phyloP scores from a whole-genome alignment of 2,113 vertebrate genomes.

The Rhinolophus sinicus region DNA sequence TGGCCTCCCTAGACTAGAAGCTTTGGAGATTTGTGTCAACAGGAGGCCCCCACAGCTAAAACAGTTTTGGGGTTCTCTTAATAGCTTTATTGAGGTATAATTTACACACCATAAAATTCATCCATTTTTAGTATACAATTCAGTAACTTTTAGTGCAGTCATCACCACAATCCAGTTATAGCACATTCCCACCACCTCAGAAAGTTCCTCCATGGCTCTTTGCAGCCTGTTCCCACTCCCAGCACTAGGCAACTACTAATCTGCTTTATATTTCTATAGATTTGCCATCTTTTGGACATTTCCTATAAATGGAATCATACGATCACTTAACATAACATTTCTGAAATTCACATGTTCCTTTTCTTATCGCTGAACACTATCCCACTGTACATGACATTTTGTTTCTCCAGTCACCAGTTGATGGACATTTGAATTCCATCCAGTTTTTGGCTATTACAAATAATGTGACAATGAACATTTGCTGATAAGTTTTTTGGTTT shows the following conservation, averaged over 20 bases:
- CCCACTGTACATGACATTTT: not conserved
- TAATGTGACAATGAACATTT: not conserved
- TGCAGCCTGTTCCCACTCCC: not conserved
- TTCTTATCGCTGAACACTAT: not conserved
- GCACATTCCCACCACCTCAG: not conserved
- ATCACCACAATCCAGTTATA: not conserved
- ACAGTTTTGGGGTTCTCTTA: not conserved
- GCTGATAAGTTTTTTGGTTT: not conserved
- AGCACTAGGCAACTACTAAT: not conserved
- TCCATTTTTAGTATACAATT: not conserved
- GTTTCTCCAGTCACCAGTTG: not conserved
- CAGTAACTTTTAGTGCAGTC: not conserved
- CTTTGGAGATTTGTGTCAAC: too few relatives aligned
- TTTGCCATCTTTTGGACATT: not conserved
- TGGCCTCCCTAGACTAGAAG: not conserved
- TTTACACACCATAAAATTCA: not conserved
- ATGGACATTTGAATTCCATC: not conserved
- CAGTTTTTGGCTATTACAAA: not conserved
- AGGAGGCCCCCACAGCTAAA: not conserved
- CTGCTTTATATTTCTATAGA: not conserved
- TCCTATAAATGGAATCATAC: not conserved
- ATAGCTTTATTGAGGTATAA: not conserved
- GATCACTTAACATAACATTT: not conserved
- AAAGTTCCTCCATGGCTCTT: not conserved
- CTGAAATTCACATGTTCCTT: not conserved